Base-by-base conservation (phyloP, 2,113 vertebrate genomes). In the Pristiophorus japonicus region DNA sequence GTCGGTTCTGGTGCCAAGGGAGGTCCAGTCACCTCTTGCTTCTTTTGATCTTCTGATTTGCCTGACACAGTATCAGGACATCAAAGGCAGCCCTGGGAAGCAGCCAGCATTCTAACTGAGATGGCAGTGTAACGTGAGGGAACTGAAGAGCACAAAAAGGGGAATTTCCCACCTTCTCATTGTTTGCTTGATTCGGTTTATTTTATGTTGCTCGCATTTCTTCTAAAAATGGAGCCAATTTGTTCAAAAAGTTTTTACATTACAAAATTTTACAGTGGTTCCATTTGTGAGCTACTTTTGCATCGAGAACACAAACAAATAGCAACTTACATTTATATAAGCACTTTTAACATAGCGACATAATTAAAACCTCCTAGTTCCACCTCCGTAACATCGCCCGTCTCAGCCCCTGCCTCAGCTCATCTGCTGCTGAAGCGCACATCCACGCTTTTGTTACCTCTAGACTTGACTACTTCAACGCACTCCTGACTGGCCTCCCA, bases 31-130 rank as follows among this genome's bases (percentile, higher is more conserved):
- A 22, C 5, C 88, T 38, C 63, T 91, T 91, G 34, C 10, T 91
- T 55, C 88, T 63, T 91, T 91, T 91, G 88, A 91, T 91, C 88
- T 63, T 7, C 88, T 63, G 88, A 91, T 91, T 91, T 38, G 88
- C 88, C 27, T 91, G 59, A 63, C 88, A 63, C 62, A 34, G 38
- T 91, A 62, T 91, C 88, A 91, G n/a, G 88, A 63, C 59, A 91
- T 91, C 88, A 91, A 91, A 63, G 59, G 88, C 63, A 91, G 63
- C 34, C 14, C 88, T 91, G 88, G 88, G 88, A 38, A 63, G 88
- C 18, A 63, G 88, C 59, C 88, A 90, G 87, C 14, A 34, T 34
- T 90, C 51, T 5, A 91, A 62, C 34, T 91, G 34, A 30, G 34
- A 38, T n/a, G 59, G 88, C 55, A 63, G 55, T n/a, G 12, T 18